phyloP scores from a whole-genome alignment of 2,888 invertebrate genomes.

The Acronicta alni region DNA sequence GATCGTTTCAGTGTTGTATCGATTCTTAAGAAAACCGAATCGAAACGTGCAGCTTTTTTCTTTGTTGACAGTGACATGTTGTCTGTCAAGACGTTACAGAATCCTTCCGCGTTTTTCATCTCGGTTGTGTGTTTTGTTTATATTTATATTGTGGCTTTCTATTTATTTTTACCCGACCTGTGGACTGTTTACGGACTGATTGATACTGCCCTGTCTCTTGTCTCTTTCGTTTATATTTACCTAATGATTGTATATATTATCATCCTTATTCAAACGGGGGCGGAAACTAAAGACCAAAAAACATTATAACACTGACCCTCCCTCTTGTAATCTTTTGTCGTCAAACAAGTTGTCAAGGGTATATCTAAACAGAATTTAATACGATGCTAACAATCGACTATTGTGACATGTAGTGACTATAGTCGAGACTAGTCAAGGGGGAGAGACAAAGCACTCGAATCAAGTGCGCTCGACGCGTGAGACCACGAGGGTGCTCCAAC shows the following conservation, averaged over 20 bases:
- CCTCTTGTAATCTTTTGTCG: constrained; percentile 45
- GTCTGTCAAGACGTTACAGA: too few species aligned
- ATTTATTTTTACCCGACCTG: too few species aligned
- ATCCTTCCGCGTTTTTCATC: too few species aligned
- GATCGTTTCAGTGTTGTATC: too few species aligned
- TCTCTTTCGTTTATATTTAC: neutral
- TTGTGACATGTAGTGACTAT: constrained; percentile 65
- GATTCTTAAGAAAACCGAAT: too few species aligned
- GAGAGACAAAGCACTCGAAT: constrained; percentile 65
- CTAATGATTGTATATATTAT: neutral
- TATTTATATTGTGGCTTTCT: too few species aligned
- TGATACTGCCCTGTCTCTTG: too few species aligned
- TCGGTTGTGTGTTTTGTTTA: too few species aligned
- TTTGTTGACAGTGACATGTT: too few species aligned
- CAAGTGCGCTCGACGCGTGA: constrained; percentile 66
- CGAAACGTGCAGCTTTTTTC: too few species aligned
- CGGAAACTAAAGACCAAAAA: constrained; percentile 3
- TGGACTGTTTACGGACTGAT: too few species aligned
- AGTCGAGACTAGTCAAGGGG: constrained; percentile 44
- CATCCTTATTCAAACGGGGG: neutral
- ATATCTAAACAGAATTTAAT: constrained; percentile 59
- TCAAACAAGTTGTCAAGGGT: constrained; percentile 52
- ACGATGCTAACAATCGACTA: constrained; percentile 54
- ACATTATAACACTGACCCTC: constrained; percentile 47
- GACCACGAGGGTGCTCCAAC: constrained; percentile 66